Conservation (phyloP, 2,888 invertebrate genomes). For the Patella ulyssiponensis region DNA sequence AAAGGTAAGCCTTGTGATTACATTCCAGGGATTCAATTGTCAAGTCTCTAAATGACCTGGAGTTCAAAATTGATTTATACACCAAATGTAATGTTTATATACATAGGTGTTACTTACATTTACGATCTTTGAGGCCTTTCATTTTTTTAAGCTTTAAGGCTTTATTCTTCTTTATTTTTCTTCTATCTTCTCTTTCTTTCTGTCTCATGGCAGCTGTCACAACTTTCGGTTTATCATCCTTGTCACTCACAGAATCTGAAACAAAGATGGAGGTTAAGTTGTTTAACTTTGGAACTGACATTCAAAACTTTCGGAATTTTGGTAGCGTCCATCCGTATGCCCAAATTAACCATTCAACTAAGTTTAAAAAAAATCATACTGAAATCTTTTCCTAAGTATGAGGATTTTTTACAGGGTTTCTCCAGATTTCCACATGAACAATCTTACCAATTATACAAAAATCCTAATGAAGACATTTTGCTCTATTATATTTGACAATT, state of each 20-base stretch:
- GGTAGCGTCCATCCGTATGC: background rate
- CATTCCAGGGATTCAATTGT: too few species aligned
- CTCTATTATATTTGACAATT: too few species aligned
- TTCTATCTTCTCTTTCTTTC: constrained; percentile 68
- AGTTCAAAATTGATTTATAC: too few species aligned
- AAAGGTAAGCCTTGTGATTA: too few species aligned
- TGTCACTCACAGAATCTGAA: constrained; percentile 51
- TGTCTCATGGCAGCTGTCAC: constrained; percentile 68
- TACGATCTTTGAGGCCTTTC: background rate
- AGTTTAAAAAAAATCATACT: background rate
- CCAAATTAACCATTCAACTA: background rate
- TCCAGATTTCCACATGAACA: too few species aligned
- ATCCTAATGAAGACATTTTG: too few species aligned
- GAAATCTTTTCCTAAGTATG: too few species aligned
- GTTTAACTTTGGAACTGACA: background rate
- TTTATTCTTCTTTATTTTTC: constrained; percentile 64
- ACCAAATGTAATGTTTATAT: too few species aligned
- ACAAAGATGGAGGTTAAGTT: constrained; percentile 4
- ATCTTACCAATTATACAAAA: too few species aligned
- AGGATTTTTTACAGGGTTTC: too few species aligned
- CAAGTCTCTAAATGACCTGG: too few species aligned
- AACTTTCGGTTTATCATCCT: constrained; percentile 51
- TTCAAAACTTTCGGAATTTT: background rate
- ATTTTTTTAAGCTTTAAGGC: constrained; percentile 53
- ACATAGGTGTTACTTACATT: background rate